phyloP scores from a whole-genome alignment of 2,888 invertebrate species.

The Pelosia muscerda region DNA sequence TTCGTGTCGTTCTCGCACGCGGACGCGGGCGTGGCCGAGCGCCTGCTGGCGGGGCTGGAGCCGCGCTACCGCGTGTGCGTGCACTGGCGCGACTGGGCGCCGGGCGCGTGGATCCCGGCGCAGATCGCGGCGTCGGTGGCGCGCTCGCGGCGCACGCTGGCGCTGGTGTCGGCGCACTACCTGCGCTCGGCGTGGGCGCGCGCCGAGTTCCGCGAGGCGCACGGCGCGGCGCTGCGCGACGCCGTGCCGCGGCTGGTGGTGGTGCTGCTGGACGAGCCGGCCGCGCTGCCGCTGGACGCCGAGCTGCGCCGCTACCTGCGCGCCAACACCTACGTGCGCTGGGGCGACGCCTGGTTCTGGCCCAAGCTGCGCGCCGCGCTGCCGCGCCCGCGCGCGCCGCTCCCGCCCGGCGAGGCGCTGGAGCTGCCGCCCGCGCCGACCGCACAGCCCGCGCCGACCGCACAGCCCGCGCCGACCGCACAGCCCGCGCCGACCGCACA shows the following conservation, averaged over 20 bases:
- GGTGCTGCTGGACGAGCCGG: conserved; percentile 85
- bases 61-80: conserved; percentile 43
- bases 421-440: not conserved
- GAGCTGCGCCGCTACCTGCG: conserved; percentile 89
- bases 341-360: conserved; percentile 95
- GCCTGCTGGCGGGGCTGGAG: conserved; percentile 90
- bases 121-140: conserved; percentile 47
- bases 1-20: conserved; percentile 93
- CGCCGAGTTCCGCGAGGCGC: conserved; percentile 90
- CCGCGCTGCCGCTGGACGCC: conserved; percentile 86
- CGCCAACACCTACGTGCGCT: conserved; percentile 93
- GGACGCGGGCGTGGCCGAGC: conserved; percentile 90
- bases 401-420: conserved; percentile 80
- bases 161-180: conserved; percentile 51
- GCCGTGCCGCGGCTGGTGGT: conserved; percentile 91
- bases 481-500: too few species aligned
- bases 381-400: conserved; percentile 62
- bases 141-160: conserved; percentile 44
- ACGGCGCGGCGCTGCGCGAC: conserved; percentile 55
- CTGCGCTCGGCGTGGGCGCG: conserved; percentile 86
- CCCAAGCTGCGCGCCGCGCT: conserved; percentile 91
- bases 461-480: not conserved
- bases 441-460: not conserved
- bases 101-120: conserved; percentile 50
- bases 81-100: conserved; percentile 52